A percentile compares a stretch with the other conserved stretches of the same genome.
Evolutionary conservation across 2,797 vertebrate genomes (phyloP).

Genomic region (Tinamus major): DNA sequence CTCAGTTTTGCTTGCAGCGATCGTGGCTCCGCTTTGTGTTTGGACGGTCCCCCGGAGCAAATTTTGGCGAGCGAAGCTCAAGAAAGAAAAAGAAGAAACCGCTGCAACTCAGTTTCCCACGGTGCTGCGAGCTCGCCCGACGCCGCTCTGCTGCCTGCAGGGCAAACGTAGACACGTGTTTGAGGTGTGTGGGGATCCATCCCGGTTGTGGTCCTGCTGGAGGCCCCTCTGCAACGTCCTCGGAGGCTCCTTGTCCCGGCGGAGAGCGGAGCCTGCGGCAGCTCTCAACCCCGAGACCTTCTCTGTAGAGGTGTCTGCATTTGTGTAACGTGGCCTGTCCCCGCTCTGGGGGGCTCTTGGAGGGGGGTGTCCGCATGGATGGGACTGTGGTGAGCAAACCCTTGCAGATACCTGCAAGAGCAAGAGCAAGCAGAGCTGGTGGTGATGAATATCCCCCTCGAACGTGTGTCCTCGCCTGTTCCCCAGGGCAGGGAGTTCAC

Average conservation of each 20-base stretch:
- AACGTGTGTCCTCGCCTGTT: no score
- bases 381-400: not conserved
- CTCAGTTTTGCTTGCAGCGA: not conserved
- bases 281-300: not conserved
- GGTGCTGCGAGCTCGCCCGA: not conserved
- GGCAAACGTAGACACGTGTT: not conserved
- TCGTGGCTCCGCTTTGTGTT: slow-evolving; percentile 14
- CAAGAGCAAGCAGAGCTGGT: no score
- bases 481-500: no score
- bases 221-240: fast-evolving
- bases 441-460: no score
- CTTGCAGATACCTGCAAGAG: not conserved
- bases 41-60: slow-evolving; percentile 9
- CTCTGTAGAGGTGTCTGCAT: not conserved
- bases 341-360: not conserved
- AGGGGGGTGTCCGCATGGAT: no score
- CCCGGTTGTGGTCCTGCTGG: fast-evolving
- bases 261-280: not conserved
- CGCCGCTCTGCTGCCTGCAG: not conserved
- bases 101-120: slow-evolving; percentile 6
- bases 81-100: not conserved
- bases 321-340: not conserved
- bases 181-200: not conserved
- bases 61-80: not conserved
- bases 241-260: fast-evolving